Evolutionary conservation across 2,113 vertebrate genomes (phyloP), one percentile per base, ranked within the genome.

Genomic region (Lophius piscatorius): DNA sequence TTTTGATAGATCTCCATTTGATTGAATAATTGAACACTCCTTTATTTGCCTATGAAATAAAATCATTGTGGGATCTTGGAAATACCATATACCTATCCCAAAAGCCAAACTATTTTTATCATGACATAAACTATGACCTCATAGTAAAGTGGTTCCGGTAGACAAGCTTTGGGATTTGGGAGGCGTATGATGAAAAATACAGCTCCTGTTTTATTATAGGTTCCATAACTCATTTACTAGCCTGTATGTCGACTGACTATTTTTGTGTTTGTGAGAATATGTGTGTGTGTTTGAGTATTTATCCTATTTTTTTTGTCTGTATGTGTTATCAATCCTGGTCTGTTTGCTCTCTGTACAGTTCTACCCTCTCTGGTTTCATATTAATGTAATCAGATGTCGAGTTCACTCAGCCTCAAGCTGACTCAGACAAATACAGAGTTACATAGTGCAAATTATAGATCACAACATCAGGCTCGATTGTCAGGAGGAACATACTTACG

Each of bases 381-480:
- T 44, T 78, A 81, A 85, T 81, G 44, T 52, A 63, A 87, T 80
- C 60, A 74, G 56, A 63, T 34, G 52, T 70, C 28, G 3, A 22
- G 48, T 71, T 38, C 20, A 4, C 62, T 87, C 46, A 11, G 48
- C 24, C 47, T 84, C 73, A 20, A 51, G 61, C 42, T 42, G 29
- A 39, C 50, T 21, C 26, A 23, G 38, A 73, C 57, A 70, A 24
- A 63, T 68, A 20, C 21, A 63, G 23, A 26, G 28, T 4, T 11
- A 4, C 16, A 54, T 8, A 20, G 55, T 38, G 55, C 22, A 40
- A 41, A 50, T 44, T 22, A 64, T 46, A 34, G 18, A 9, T 17
- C 31, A 42, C 10, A 24, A 59, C 21, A 22, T 60, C 21, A 51
- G 23, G 12, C 12, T 20, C 0, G 24, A 18, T 38, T 44, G 36